Evolutionary conservation across 1,140 invertebrate species (phyloP), one percentile per base, ranked within the genome.

Genomic region (Drosophila ficusphila): DNA sequence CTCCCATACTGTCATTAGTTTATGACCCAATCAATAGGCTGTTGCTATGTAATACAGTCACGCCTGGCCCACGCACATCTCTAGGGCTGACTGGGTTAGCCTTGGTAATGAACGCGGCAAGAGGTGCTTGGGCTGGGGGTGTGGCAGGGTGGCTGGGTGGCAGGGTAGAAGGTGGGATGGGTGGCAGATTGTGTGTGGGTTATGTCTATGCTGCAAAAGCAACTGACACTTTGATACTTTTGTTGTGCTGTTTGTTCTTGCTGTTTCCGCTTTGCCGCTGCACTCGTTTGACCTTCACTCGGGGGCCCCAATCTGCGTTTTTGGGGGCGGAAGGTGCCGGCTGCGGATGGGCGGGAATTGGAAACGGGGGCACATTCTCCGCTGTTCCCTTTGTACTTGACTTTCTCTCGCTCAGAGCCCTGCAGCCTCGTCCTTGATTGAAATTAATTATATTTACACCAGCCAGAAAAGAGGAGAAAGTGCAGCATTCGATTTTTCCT

Each of bases 271-370:
- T 57, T 62, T 65, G 62, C 47, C 47, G 39, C 56, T 77, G 79
- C 78, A 82, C 57, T 77, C 78, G 51, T 64, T 86, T 86, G 81
- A 86, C 81, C 81, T 86, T 86, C 81, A 81, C 48, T 81, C 74
- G 52, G 53, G 42, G 60, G 67, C 72, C 57, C 44, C 34, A 48
- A 74, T 76, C 73, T 76, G 67, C 39, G 47, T 42, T 14, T 16
- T 14, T 16, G 36, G 11, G 49, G 19, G 19, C 18, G 14, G 36
- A 9, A 12, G 38, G 33, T 34, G 12, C 33, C 33, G 33, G 33
- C 16, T 39, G 16, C 6, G 14, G 38, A 39, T 16, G 46, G 12
- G 19, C 21, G 38, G 25, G 60, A 33, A 42, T 18, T 19, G 46
- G 34, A 31, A 39, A 41, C 49, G 62, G 39, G 33, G 52, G 60